These are phyloP conservation scores for Carassius gibelio DNA, from an alignment of 2,113 vertebrate genomes.

Conservation along the genomic window DNA sequence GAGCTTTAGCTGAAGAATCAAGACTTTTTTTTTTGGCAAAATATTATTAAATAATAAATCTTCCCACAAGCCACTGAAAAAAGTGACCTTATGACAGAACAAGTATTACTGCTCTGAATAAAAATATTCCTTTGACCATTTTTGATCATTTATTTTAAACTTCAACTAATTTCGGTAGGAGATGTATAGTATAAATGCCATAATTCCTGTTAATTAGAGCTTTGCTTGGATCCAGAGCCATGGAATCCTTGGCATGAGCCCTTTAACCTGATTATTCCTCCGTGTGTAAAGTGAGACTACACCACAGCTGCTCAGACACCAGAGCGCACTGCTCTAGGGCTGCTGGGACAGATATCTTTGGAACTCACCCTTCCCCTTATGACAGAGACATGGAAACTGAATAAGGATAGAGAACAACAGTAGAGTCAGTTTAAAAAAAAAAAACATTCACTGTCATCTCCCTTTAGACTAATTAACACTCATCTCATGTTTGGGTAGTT, in stretches of 20 bases:
- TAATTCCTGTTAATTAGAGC: constrained; percentile 39
- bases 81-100: not conserved
- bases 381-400: not conserved
- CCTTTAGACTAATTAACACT: not conserved
- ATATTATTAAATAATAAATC: too few species aligned
- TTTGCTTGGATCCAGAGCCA: constrained; percentile 16
- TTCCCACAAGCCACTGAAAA: too few species aligned
- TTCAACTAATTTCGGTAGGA: not conserved
- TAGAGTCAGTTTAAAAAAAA: not conserved
- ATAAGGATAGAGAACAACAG: not conserved
- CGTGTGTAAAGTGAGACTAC: constrained; percentile 55
- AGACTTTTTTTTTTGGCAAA: constrained; percentile 55
- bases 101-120: not conserved
- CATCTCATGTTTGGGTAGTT: not conserved
- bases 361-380: constrained; percentile 37
- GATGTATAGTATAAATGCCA: not conserved
- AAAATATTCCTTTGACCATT: not conserved
- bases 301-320: constrained; percentile 51
- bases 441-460: too few species aligned
- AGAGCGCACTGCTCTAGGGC: constrained; percentile 16
- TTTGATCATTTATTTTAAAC: not conserved
- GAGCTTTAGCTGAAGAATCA: constrained; percentile 60
- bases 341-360: constrained; percentile 54
- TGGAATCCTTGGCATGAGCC: constrained; percentile 46
- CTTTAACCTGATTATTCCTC: constrained; percentile 51